A percentile compares a stretch with the other conserved stretches of the same genome.
Evolutionary conservation across 1,140 invertebrate genomes (phyloP).

Genomic region (Coelopa frigida): DNA sequence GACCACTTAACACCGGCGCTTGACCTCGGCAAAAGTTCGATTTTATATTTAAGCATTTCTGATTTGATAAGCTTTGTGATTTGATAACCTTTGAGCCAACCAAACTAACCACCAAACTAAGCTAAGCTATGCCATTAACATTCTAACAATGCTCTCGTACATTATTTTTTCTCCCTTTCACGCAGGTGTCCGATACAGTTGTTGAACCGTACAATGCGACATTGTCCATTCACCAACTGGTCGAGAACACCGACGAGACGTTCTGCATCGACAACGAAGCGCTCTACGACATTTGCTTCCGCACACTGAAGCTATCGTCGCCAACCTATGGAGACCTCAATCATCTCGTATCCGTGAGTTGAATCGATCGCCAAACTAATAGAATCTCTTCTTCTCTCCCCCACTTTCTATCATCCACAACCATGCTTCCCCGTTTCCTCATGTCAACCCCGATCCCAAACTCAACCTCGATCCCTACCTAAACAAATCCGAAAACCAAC

Average conservation of each 20-base stretch:
- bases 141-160: no score
- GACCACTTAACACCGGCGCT: no score
- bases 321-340: constrained; percentile 84
- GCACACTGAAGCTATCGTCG: constrained; percentile 78
- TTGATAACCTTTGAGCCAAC: no score
- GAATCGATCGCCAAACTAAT: constrained; percentile 28
- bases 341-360: constrained; percentile 66
- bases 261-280: constrained; percentile 89
- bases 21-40: no score
- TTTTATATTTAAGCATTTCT: no score
- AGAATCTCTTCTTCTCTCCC: constrained; percentile 18
- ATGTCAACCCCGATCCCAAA: background rate
- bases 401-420: background rate
- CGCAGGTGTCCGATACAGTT: constrained; percentile 68
- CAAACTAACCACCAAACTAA: no score
- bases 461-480: background rate
- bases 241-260: constrained; percentile 84
- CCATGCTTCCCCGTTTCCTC: background rate
- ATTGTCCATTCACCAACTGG: constrained; percentile 80
- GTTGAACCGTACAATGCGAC: constrained; percentile 88
- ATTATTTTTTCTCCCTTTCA: no score
- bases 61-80: no score
- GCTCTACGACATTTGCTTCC: constrained; percentile 88
- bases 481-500: background rate
- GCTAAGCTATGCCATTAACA: no score